Evolutionary conservation across 2,113 vertebrate species (phyloP).

Genomic region (Eulemur macaco): DNA sequence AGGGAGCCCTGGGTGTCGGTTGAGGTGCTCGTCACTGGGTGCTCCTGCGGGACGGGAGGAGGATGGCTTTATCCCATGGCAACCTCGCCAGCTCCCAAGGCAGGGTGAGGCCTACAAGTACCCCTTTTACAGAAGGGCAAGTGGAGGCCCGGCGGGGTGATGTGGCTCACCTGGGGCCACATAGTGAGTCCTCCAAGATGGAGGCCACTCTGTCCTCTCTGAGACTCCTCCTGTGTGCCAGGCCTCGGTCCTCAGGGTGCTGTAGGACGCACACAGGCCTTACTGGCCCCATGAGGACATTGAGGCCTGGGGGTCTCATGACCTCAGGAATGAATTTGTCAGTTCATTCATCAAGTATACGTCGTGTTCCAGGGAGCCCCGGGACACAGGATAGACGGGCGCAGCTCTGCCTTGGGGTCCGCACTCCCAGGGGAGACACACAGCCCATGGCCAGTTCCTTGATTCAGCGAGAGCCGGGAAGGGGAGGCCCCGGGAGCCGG

Average conservation of each 20-base stretch:
- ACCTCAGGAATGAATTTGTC: too few species aligned
- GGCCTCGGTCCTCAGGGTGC: background rate
- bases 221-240: fast-evolving
- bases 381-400: fast-evolving
- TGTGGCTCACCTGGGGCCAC: background rate
- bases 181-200: fast-evolving
- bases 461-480: fast-evolving
- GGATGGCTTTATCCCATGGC: background rate
- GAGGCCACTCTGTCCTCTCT: background rate
- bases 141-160: background rate
- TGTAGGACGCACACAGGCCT: fast-evolving
- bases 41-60: background rate
- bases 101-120: background rate
- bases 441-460: background rate
- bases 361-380: background rate
- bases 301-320: background rate
- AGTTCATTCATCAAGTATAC: background rate
- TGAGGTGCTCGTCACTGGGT: background rate
- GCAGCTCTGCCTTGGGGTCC: fast-evolving
- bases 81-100: background rate
- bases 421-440: fast-evolving
- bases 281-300: fast-evolving
- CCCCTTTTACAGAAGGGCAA: background rate
- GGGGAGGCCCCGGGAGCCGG: background rate
- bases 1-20: background rate